Evolutionary conservation across 1,140 invertebrate species (phyloP), one percentile per base, ranked within the genome.

Genomic region (Drosophila mayri): DNA sequence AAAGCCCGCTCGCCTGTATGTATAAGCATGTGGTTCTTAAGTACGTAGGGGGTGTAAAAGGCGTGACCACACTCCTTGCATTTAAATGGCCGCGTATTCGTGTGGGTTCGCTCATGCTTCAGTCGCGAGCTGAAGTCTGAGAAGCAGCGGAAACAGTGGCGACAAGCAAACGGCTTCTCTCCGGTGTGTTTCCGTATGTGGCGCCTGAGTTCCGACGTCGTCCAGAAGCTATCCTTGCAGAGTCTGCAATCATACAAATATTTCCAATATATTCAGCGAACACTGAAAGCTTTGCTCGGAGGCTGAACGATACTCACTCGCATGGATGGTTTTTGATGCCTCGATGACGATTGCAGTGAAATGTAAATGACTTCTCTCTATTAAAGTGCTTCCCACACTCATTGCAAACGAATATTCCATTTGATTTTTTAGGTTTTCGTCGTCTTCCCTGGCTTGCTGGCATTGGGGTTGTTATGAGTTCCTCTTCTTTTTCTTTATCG

Each of bases 31-130:
- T 90, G 86, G 38, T 90, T 90, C 44, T 85, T 85, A 1, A 90
- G 41, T 18, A 90, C 66, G 47, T 82, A 81, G 4, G 75, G 92
- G 79, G 94, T 94, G 11, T 94, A 94, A 60, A 94, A 94, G 5
- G 94, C 93, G 76, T 94, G 94, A 4, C 94, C 94, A 71, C 94
- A 94, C 68, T 94, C 93, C 9, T 78, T 85, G 78, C 94, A 94
- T 50, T 93, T 94, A 76, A 93, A 94, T 0, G 94, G 94, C 16
- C 94, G 78, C 66, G 94, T 94, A 58, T 94, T 94, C 5, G 94
- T 94, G 76, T 94, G 94, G 40, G 93, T 94, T 30, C 94, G 37
- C 35, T 90, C 86, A 41, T 90, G 86, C 55, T 82, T 90, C 3
- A 85, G 28, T n/a, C 86, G 32, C 61, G 65, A 22, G 14, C 61